Conservation (phyloP, 2,113 vertebrate genomes). For the Eulemur macaco region DNA sequence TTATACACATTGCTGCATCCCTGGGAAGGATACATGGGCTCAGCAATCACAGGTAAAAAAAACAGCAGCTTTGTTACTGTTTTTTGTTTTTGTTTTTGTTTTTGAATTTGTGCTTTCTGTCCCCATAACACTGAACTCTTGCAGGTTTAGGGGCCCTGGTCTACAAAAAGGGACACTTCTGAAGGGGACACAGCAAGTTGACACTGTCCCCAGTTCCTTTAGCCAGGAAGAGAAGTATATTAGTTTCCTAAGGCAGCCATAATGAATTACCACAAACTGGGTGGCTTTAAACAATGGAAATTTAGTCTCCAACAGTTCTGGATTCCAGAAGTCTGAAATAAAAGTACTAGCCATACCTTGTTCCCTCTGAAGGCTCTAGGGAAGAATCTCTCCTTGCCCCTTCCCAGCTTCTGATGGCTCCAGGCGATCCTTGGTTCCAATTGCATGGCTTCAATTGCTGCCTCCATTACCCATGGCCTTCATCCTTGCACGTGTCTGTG, state of each 20-base stretch:
- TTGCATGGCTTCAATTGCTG: too few species aligned
- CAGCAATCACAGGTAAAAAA: not conserved
- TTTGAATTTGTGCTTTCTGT: not conserved
- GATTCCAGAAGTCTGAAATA: not conserved
- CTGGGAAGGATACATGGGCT: not conserved
- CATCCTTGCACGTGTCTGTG: not conserved
- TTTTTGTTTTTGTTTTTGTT: too few species aligned
- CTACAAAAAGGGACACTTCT: not conserved
- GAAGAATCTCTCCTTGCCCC: not conserved
- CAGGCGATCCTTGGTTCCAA: accelerated
- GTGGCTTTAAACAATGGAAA: not conserved
- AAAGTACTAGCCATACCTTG: not conserved
- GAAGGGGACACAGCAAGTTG: not conserved
- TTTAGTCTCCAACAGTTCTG: not conserved
- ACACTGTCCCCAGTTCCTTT: not conserved
- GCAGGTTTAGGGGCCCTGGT: not conserved
- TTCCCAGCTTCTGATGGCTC: not conserved
- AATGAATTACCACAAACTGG: not conserved
- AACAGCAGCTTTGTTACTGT: not conserved
- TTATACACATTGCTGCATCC: not conserved
- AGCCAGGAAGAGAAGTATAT: not conserved
- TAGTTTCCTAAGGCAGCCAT: not conserved
- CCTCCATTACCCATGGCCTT: not conserved
- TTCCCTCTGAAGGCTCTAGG: not conserved
- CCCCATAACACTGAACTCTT: not conserved